Conservation (phyloP, 2,888 invertebrate genomes). For the Caenorhabditis afra region DNA sequence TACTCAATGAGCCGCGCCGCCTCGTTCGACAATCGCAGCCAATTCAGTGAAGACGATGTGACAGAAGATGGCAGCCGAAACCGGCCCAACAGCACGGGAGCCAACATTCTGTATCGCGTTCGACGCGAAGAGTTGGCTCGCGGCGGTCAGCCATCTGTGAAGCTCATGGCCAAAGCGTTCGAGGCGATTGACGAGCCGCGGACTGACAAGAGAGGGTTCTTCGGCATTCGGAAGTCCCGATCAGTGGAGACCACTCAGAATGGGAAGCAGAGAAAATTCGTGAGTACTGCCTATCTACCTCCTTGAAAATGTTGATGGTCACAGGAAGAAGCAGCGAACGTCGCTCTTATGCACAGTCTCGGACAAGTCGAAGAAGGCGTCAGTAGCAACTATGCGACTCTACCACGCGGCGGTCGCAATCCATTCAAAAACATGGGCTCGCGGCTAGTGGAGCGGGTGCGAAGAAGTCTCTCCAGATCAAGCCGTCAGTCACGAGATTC, state of each 20-base stretch:
- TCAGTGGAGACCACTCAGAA: constrained; percentile 75
- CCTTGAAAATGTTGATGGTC: background rate
- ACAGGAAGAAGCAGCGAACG: constrained; percentile 57
- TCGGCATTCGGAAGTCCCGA: constrained; percentile 78
- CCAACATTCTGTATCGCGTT: constrained; percentile 79
- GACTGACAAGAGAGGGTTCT: constrained; percentile 71
- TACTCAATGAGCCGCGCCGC: constrained; percentile 54
- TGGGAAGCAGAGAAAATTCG: constrained; percentile 57
- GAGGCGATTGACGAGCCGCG: constrained; percentile 75
- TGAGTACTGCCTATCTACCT: constrained; percentile 3
- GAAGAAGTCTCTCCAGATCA: constrained; percentile 71
- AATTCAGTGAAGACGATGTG: constrained; percentile 56
- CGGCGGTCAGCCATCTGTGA: constrained; percentile 78
- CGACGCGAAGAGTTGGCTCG: constrained; percentile 78
- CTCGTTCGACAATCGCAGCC: constrained; percentile 60
- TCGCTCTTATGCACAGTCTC: constrained; percentile 62
- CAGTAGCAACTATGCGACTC: constrained; percentile 63
- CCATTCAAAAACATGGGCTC: constrained; percentile 77
- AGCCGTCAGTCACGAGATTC: constrained; percentile 62
- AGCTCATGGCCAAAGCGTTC: constrained; percentile 76
- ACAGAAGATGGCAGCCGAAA: constrained; percentile 38
- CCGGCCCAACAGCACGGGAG: constrained; percentile 63
- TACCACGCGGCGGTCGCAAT: constrained; percentile 70
- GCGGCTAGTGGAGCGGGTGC: constrained; percentile 75
- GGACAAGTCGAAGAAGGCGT: constrained; percentile 65